Evolutionary conservation across 2,797 vertebrate species (phyloP), one percentile per base, ranked within the genome.

Genomic region (Phalloptychus januarius): DNA sequence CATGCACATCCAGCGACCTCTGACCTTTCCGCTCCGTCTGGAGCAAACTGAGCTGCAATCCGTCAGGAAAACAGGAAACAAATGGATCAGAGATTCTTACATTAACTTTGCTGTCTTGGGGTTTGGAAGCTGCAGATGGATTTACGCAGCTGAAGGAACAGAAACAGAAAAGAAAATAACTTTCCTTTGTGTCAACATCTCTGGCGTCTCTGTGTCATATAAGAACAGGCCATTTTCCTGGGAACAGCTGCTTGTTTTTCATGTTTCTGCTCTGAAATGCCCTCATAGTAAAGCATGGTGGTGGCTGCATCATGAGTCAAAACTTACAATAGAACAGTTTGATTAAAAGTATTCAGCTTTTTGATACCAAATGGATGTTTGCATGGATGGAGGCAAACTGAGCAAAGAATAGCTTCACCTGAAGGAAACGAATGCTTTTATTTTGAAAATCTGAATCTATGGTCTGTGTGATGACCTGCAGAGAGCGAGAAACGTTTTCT

Each of bases 1-100:
- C 89, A 85, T 86, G 71, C 77, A 85, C 83, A 85, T 88, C 80
- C 80, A 82, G 75, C 84, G 74, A 83, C 90, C 82, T 79, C 31
- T 89, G 89, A 91, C 90, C 91, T 80, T 87, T 79, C 82, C 77
- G 76, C 89, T 81, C 85, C 75, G 80, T 88, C 77, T 65, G 77
- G 81, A 63, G 75, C 81, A 84, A 79, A 83, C 65, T 75, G 76
- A 89, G 85, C 67, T 80, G 77, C 76, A 75, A 79, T 89, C 80
- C 79, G 82, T 74, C 81, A 75, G 65, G 42, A 82, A 65, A 82
- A 38, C 15, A 81, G 56, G 25, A 80, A 56, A 58, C 28, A 69
- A 80, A 80, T 4, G 58, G 71, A 42, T 42, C 11, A 10, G 6
- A 28, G 40, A 20, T 74, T 44, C 23, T 25, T 10, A 11, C 10